These are phyloP conservation scores for Sylvia borin DNA, from an alignment of 2,797 vertebrate species.

Conservation along the genomic window DNA sequence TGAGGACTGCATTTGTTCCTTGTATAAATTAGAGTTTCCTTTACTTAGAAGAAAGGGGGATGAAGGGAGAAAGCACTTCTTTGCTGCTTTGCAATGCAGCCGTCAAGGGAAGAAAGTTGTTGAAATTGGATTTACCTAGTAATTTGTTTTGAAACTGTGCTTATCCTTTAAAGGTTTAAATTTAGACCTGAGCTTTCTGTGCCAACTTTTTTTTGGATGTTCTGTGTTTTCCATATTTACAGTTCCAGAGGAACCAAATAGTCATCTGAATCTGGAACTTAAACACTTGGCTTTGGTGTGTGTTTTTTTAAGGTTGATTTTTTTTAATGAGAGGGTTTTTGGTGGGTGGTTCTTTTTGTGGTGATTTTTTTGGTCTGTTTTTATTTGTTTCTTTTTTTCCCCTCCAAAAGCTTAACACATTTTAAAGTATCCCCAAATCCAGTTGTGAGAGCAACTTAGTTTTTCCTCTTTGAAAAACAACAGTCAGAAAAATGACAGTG, in stretches of 20 bases:
- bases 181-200: background rate
- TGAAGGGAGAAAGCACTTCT: background rate
- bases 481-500: too few species aligned
- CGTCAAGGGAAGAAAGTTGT: background rate
- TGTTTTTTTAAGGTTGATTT: fast-evolving
- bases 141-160: background rate
- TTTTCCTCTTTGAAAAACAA: too few species aligned
- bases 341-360: background rate
- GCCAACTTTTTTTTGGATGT: background rate
- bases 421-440: background rate
- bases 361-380: background rate
- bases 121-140: background rate
- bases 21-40: background rate
- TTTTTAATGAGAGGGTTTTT: background rate
- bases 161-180: background rate
- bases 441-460: background rate
- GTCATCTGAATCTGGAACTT: background rate
- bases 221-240: background rate
- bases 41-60: background rate
- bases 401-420: background rate
- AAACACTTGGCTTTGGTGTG: background rate
- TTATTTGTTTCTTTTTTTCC: background rate
- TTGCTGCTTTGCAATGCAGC: background rate
- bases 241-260: background rate
- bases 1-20: background rate